Percentiles rank a stretch among this genome's conserved stretches.
Evolutionary conservation across 2,797 vertebrate genomes (phyloP).

Genomic region (Ispidina lecontei): DNA sequence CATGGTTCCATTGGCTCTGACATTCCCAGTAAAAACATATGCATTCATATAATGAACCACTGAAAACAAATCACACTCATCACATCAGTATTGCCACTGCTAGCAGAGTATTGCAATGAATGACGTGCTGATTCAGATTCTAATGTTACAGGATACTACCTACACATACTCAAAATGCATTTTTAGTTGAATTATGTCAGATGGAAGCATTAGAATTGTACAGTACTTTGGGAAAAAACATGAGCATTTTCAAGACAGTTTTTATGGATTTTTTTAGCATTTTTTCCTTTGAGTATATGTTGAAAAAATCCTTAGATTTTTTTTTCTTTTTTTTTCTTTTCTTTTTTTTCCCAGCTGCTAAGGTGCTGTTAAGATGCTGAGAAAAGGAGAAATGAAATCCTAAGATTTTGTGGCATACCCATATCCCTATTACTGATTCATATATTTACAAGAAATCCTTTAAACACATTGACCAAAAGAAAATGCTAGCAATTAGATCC

Average conservation of each 20-base stretch:
- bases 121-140: neutral
- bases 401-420: neutral
- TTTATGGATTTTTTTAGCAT: neutral
- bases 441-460: slow-evolving; percentile 23
- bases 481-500: slow-evolving; percentile 42
- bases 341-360: neutral
- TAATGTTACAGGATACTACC: neutral
- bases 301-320: neutral
- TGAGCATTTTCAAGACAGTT: neutral
- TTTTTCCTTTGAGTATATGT: neutral
- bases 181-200: neutral
- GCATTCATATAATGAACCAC: accelerated
- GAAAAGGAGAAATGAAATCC: neutral
- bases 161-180: neutral
- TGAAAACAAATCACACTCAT: neutral
- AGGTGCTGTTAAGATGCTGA: neutral
- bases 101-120: neutral
- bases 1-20: neutral
- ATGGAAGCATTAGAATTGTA: neutral
- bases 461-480: slow-evolving; percentile 1
- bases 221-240: neutral
- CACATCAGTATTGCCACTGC: neutral
- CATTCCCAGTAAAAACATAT: neutral
- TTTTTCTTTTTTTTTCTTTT: neutral
- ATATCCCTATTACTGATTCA: neutral